Conservation (phyloP, 2,113 vertebrate species). For the Microtus ochrogaster region DNA sequence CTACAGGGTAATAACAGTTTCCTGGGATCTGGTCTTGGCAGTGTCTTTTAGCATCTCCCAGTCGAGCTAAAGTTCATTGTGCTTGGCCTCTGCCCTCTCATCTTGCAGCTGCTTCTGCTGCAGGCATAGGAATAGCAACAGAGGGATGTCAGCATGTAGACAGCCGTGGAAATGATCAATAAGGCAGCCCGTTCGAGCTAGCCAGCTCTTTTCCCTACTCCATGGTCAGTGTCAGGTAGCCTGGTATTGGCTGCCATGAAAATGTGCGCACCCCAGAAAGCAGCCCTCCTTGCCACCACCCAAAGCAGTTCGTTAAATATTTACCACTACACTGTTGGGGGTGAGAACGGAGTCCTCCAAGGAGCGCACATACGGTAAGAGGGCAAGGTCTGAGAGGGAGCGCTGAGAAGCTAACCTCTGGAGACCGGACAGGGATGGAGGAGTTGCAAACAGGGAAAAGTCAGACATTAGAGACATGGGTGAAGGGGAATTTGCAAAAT, state of each 20-base stretch:
- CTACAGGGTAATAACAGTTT: background rate
- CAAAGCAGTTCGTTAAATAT: constrained; percentile 8
- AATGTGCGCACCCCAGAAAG: background rate
- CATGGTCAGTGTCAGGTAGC: background rate
- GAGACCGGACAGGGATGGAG: background rate
- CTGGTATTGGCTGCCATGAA: background rate
- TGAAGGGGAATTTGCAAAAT: background rate
- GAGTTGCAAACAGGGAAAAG: constrained; percentile 22
- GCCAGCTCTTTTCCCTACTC: background rate
- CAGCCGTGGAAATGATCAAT: background rate
- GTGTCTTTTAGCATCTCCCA: background rate
- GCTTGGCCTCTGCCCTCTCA: constrained; percentile 20
- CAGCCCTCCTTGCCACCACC: background rate
- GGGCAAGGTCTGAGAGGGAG: background rate
- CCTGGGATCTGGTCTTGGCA: background rate
- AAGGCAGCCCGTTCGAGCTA: background rate
- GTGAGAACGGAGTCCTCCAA: constrained; percentile 1
- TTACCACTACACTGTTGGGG: background rate
- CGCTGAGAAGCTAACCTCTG: background rate
- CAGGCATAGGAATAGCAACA: background rate
- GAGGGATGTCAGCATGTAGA: background rate
- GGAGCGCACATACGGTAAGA: background rate
- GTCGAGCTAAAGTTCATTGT: background rate
- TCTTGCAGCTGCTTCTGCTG: background rate
- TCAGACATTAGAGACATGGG: background rate